Conservation (phyloP, 1,140 invertebrate species). For the Diachasmimorpha longicaudata region DNA sequence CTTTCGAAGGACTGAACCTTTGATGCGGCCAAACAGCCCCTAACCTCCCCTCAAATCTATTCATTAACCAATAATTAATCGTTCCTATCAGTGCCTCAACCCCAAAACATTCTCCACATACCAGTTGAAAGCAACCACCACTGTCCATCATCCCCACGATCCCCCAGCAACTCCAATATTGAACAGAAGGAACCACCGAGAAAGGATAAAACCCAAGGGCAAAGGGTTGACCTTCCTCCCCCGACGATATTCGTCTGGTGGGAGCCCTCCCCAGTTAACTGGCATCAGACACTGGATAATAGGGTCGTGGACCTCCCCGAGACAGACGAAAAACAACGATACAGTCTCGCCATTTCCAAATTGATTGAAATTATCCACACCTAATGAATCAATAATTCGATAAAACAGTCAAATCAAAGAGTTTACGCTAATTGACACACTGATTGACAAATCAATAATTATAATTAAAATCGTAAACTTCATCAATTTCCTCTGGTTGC, state of each 20-base stretch:
- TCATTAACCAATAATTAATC: too few species aligned
- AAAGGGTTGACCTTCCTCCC: too few species aligned
- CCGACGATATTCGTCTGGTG: not conserved
- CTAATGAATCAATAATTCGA: not conserved
- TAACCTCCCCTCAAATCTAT: too few species aligned
- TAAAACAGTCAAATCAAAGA: not conserved
- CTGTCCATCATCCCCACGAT: too few species aligned
- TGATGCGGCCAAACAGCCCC: too few species aligned
- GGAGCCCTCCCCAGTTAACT: not conserved
- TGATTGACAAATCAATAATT: not conserved
- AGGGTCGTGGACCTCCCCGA: not conserved
- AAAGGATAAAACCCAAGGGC: not conserved
- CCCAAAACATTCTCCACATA: too few species aligned
- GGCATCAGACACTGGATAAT: not conserved
- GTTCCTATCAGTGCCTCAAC: too few species aligned
- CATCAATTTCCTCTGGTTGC: not conserved
- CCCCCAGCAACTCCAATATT: too few species aligned
- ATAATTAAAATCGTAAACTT: not conserved
- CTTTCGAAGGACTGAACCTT: too few species aligned
- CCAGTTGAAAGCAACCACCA: too few species aligned
- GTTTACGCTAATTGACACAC: not conserved
- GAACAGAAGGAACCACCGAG: not conserved
- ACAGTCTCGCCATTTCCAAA: not conserved
- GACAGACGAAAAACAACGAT: not conserved
- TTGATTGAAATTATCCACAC: not conserved